Conservation (phyloP, 2,797 vertebrate species). For the Myotis pilosus region DNA sequence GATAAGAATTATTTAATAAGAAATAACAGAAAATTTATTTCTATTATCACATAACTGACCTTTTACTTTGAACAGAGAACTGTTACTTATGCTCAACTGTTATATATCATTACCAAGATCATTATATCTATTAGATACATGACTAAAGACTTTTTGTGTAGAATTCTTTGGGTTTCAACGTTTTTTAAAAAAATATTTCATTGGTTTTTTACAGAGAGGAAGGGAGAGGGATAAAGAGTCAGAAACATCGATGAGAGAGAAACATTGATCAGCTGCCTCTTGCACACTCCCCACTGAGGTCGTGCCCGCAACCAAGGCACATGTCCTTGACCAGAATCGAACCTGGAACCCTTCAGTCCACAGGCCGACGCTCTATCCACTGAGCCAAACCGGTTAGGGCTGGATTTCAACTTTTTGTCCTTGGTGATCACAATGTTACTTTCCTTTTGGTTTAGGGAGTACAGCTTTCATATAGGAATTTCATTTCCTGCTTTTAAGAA, state of each 20-base stretch:
- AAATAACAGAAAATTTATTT: constrained; percentile 22
- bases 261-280: too few relatives aligned
- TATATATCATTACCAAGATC: not conserved
- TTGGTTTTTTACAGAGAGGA: too few relatives aligned
- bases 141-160: constrained; percentile 39
- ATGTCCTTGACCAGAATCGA: too few relatives aligned
- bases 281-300: too few relatives aligned
- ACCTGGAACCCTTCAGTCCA: too few relatives aligned
- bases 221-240: too few relatives aligned
- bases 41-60: not conserved
- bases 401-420: not conserved
- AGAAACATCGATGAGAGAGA: too few relatives aligned
- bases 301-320: too few relatives aligned
- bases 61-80: constrained; percentile 31
- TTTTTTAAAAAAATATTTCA: not conserved
- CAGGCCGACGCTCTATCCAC: too few relatives aligned
- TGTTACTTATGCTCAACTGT: not conserved
- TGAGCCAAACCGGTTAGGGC: too few relatives aligned
- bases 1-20: constrained; percentile 1
- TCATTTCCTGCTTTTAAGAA: not conserved
- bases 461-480: not conserved
- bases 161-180: not conserved
- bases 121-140: not conserved
- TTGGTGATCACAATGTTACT: not conserved
- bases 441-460: not conserved